A percentile compares a stretch with the other conserved stretches of the same genome.
These are phyloP conservation scores for Vimba vimba DNA, from an alignment of 2,113 vertebrate species.

Conservation along the genomic window DNA sequence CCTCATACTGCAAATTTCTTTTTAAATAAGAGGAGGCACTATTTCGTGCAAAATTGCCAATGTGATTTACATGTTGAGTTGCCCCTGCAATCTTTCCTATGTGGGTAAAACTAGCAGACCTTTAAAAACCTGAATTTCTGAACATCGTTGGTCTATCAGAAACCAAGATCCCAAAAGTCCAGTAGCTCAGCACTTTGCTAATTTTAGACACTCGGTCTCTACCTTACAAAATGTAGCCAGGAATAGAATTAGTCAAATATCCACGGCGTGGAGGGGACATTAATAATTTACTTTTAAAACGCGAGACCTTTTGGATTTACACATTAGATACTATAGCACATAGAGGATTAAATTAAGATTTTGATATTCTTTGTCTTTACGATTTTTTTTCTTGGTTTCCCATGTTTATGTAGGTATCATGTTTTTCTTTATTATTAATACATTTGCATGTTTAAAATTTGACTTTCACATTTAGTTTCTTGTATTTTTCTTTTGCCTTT, in stretches of 20 bases:
- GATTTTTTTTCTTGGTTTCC: neutral
- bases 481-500: too few species aligned
- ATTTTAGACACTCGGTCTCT: neutral
- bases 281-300: neutral
- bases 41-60: neutral
- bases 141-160: neutral
- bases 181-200: neutral
- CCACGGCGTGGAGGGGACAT: neutral
- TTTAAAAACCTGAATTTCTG: too few species aligned
- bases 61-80: neutral
- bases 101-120: neutral
- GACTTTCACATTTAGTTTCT: too few species aligned
- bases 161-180: neutral
- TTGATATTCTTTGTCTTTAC: neutral
- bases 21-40: neutral
- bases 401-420: too few species aligned
- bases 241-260: neutral
- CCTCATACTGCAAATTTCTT: too few species aligned
- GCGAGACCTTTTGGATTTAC: neutral
- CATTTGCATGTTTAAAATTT: too few species aligned
- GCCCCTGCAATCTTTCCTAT: neutral
- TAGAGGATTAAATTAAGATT: neutral
- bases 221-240: neutral
- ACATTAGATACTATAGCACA: neutral
- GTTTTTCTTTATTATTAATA: too few species aligned